Percentiles rank a stretch among this genome's conserved stretches.
Evolutionary conservation across 2,113 vertebrate species (phyloP).

Genomic region (Eidolon helvum): DNA sequence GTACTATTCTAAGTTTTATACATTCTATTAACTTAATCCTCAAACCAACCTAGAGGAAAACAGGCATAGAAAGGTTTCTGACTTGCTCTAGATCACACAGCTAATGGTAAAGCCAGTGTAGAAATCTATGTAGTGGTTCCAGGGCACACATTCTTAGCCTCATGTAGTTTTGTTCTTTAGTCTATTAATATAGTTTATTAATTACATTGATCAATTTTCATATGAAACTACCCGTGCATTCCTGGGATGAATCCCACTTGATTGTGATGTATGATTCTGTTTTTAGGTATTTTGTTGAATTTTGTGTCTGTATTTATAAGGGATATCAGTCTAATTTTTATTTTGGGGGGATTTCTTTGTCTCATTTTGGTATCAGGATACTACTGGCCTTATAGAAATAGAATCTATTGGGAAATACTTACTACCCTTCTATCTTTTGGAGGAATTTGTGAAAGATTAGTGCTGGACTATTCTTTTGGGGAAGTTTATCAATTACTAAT

Average conservation of each 20-base stretch:
- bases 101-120: not conserved
- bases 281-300: not conserved
- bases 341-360: not conserved
- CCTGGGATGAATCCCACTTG: not conserved
- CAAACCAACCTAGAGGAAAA: not conserved
- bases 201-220: not conserved
- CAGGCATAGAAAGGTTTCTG: not conserved
- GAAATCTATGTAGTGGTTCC: not conserved
- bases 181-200: not conserved
- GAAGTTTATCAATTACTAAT: not conserved
- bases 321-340: not conserved
- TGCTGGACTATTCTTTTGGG: not conserved
- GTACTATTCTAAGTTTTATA: not conserved
- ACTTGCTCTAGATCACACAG: not conserved
- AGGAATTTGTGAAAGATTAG: not conserved
- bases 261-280: not conserved
- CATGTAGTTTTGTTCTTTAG: not conserved
- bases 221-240: not conserved
- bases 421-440: not conserved
- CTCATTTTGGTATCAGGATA: not conserved
- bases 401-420: not conserved
- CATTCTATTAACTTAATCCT: not conserved
- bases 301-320: not conserved
- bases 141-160: not conserved
- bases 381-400: not conserved